Base-by-base conservation (phyloP, 2,888 invertebrate species). In the Melangyna quadrimaculata region DNA sequence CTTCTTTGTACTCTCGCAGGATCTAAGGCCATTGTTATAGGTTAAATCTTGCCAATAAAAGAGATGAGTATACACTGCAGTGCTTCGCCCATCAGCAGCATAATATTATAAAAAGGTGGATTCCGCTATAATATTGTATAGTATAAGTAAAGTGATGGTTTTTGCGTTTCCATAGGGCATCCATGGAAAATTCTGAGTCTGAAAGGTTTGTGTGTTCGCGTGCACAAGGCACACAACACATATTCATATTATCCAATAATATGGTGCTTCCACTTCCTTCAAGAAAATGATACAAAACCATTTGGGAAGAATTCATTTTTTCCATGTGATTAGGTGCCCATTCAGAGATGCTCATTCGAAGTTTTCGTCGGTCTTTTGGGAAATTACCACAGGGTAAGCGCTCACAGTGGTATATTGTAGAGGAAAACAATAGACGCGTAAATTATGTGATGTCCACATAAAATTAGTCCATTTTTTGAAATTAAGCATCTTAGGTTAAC, bases 291-390 rank as follows among this genome's bases (percentile, higher is more conserved):
- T 22, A 10, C 19, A 22, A 53, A 61, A 59, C 48, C 40, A 27
- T 65, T 80, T 74, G 29, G 12, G 22, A 77, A 43, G 71, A 79
- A 79, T 71, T 75, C 79, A 67, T 84, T 84, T 84, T n/a, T 84
- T 84, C 84, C 84, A 79, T 72, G 75, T 84, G 84, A 84, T 84
- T 84, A 84, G 74, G 74, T 79, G 67, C 75, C 75, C 84, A 84
- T 79, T 84, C 79, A 84, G 17, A 75, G 71, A 37, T 40, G 59
- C 55, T 82, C 72, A 55, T 61, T 69, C 55, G 72, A 73, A 40
- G 61, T 59, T 79, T 55, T 79, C 45, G 63, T 17, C 17, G 55
- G 27, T 55, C 78, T 67, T 72, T 29, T 43, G 45, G 69, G 67
- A 72, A 43, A 71, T 53, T 40, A 19, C 73, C 59, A 24, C 27